Conservation (phyloP, 2,113 vertebrate species). For the Pollachius pollachius region DNA sequence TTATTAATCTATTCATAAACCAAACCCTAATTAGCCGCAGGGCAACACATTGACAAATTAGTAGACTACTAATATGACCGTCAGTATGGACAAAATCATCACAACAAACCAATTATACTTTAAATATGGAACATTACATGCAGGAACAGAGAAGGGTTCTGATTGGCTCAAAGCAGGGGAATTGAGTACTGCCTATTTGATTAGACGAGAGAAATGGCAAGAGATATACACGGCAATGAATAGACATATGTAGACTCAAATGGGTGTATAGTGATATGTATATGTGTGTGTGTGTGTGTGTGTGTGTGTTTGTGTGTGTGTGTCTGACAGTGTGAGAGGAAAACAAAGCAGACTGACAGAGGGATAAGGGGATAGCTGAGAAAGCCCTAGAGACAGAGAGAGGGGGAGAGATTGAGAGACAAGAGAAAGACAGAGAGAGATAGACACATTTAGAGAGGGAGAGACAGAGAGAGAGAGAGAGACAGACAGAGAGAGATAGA, state of each 20-base stretch:
- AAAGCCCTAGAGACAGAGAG: constrained; percentile 5
- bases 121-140: constrained; percentile 55
- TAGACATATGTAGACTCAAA: constrained; percentile 39
- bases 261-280: not conserved
- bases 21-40: constrained; percentile 59
- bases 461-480: not conserved
- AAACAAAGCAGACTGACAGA: constrained; percentile 27
- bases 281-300: constrained; percentile 18
- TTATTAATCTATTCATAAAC: constrained; percentile 60
- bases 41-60: constrained; percentile 69
- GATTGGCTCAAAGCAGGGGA: constrained; percentile 21
- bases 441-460: too few species aligned
- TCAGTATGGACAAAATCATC: constrained; percentile 70
- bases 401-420: constrained; percentile 27
- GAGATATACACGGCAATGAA: constrained; percentile 15
- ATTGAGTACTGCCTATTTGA: constrained; percentile 16
- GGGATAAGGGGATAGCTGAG: constrained; percentile 9
- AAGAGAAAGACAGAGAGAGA: not conserved
- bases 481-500: not conserved
- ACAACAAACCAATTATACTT: constrained; percentile 64
- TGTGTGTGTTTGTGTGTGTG: not conserved
- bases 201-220: constrained; percentile 17
- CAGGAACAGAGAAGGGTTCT: constrained; percentile 39
- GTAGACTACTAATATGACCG: constrained; percentile 67
- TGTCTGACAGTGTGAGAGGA: constrained; percentile 1